Evolutionary conservation across 2,888 invertebrate species (phyloP).

Genomic region (Odontocerum albicorne): DNA sequence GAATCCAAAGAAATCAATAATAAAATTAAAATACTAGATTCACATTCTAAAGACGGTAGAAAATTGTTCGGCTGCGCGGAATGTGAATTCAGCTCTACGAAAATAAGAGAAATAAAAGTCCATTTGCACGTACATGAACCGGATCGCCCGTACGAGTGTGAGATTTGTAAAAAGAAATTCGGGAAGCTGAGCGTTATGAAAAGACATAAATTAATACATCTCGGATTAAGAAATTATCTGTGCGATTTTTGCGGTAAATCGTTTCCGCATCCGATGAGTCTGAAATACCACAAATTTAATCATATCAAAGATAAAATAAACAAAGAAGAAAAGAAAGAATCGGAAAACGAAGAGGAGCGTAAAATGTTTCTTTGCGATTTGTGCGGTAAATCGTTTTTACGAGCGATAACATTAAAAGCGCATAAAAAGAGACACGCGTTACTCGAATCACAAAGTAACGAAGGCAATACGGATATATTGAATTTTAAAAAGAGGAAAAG

Average conservation of each 20-base stretch:
- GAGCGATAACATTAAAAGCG: conserved; percentile 2
- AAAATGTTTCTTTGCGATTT: conserved; percentile 1
- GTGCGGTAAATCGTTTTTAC: conserved; percentile 1
- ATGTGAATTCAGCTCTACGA: no score
- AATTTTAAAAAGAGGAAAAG: no score
- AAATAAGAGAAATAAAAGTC: no score
- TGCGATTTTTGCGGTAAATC: conserved; percentile 1
- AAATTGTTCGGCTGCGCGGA: no score
- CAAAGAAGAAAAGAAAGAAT: not conserved
- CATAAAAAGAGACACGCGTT: not conserved
- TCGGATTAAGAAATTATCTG: not conserved
- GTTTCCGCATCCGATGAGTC: not conserved
- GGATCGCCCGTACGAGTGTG: not conserved
- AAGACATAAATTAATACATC: not conserved
- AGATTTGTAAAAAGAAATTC: conserved; percentile 1
- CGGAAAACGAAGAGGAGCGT: not conserved
- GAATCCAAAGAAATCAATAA: no score
- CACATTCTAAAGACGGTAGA: no score
- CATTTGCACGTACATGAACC: no score
- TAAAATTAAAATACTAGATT: no score
- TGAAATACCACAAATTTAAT: conserved; percentile 1
- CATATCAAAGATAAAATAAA: no score
- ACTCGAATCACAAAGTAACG: no score
- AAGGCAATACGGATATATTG: not conserved
- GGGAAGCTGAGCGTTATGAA: not conserved